Conservation (phyloP, 2,888 invertebrate genomes). For the Harpalus rufipes region DNA sequence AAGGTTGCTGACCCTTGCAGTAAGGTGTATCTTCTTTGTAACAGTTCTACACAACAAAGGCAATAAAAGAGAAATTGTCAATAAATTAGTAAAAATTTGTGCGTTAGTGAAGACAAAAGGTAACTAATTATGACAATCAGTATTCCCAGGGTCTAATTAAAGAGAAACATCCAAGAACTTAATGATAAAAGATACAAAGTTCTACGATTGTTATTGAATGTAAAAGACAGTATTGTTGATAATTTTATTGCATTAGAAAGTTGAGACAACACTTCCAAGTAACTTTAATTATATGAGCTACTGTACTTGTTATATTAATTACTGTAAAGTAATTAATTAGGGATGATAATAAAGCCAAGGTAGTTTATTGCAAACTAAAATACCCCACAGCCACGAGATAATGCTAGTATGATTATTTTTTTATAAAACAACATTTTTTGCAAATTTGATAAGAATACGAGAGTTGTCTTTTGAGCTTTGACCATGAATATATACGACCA, state of each 20-base stretch:
- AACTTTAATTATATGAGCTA: slow-evolving; percentile 6
- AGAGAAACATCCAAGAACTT: not conserved
- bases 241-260: not conserved
- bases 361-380: too few relatives aligned
- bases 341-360: not conserved
- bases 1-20: too few relatives aligned
- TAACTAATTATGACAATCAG: not conserved
- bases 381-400: too few relatives aligned
- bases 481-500: too few relatives aligned
- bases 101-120: not conserved
- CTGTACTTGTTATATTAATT: not conserved
- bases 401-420: too few relatives aligned
- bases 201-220: not conserved
- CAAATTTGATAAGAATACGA: too few relatives aligned
- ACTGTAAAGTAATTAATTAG: not conserved
- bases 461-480: too few relatives aligned
- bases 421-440: too few relatives aligned
- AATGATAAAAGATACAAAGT: not conserved
- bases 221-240: slow-evolving; percentile 3
- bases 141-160: not conserved
- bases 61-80: too few relatives aligned
- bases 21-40: too few relatives aligned
- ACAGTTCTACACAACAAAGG: too few relatives aligned
- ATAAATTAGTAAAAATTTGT: too few relatives aligned
- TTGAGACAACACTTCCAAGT: not conserved